Evolutionary conservation across 2,888 invertebrate species (phyloP).

Genomic region (Dolichopus griseipennis): DNA sequence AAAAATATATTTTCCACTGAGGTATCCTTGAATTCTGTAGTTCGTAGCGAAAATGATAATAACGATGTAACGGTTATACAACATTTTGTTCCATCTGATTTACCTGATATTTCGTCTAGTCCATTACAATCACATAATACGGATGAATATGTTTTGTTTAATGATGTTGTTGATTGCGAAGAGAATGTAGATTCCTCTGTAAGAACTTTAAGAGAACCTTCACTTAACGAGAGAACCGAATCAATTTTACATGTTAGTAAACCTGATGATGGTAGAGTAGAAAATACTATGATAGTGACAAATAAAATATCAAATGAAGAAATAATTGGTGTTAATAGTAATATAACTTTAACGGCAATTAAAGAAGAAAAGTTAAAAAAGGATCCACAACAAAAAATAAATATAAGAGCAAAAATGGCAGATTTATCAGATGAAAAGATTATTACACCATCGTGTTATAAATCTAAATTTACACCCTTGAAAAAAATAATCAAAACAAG

Average conservation of each 20-base stretch:
- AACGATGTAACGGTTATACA: slow-evolving; percentile 52
- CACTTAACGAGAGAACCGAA: neutral
- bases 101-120: slow-evolving; percentile 53
- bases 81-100: slow-evolving; percentile 45
- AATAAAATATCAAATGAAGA: neutral
- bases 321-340: neutral
- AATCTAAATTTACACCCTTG: neutral
- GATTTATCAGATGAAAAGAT: neutral
- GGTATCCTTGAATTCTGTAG: slow-evolving; percentile 51
- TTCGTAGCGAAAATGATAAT: slow-evolving; percentile 48
- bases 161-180: slow-evolving; percentile 52
- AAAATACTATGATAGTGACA: neutral
- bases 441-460: neutral
- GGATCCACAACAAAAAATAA: neutral
- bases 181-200: slow-evolving; percentile 38
- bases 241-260: neutral
- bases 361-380: neutral
- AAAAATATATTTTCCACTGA: slow-evolving; percentile 50
- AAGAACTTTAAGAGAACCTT: slow-evolving; percentile 37
- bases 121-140: slow-evolving; percentile 51
- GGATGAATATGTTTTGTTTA: slow-evolving; percentile 56
- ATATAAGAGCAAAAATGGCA: neutral
- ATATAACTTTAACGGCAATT: neutral
- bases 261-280: neutral
- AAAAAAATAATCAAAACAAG: neutral